Base-by-base conservation (phyloP, 2,113 vertebrate genomes). In the Enhydra lutris region DNA sequence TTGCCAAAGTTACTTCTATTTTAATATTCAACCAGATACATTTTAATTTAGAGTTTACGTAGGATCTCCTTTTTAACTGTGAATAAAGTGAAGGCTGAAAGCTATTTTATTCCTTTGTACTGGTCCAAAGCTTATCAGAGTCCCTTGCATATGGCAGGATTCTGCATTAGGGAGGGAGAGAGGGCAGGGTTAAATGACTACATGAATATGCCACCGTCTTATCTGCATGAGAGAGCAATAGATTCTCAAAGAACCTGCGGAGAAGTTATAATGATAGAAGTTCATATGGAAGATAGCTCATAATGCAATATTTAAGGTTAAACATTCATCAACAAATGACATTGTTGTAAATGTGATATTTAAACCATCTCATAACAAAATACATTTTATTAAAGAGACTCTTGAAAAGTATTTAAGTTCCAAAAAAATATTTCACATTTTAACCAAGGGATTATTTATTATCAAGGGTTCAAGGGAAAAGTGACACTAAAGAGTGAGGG, bases 261-360 rank as follows among this genome's bases (percentile, higher is more conserved):
- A 94, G 24, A 95, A 95, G 82, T 67, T 96, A 93, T 96, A 81
- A 61, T 80, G 73, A 26, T 45, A 76, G 4, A 1, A 85, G 89
- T 97, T 98, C 97, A 61, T 59, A 90, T 21, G 39, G 39, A 42
- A 88, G 84, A 97, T 97, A 24, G n/a, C 5, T 81, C 59, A 61
- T 50, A 83, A 65, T 8, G 23, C 74, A 73, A 52, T 50, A 61
- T 94, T 80, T 69, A 94, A 89, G 34, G 52, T 59, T 21, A 82
- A 92, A 82, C 45, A n/a, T 65, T 92, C 61, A 73, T 65, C 31
- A 74, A 47, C 23, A 55, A 93, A 92, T 29, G 17, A 24, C 65
- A 92, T 47, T 52, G 1, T 94, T 91, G 47, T 69, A 98, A 87
- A n/a, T 31, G 26, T 95, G 55, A 34, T 47, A 97, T 78, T 93